Evolutionary conservation across 2,888 invertebrate species (phyloP).

Genomic region (Cosmopolites sordidus): DNA sequence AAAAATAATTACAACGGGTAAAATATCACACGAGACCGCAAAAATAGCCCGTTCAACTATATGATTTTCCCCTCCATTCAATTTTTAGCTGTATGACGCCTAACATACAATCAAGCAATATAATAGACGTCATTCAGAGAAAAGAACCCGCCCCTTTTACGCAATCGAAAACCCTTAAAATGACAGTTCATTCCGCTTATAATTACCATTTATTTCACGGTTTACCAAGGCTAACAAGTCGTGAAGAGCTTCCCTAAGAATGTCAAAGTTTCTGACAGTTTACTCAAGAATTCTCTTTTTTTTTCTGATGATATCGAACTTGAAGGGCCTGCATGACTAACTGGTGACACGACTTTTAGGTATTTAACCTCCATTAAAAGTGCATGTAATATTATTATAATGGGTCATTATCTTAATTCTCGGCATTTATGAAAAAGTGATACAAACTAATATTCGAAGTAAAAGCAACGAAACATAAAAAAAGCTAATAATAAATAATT

Average conservation of each 20-base stretch:
- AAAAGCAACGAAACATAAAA: too few species aligned
- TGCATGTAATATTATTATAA: too few species aligned
- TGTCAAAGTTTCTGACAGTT: constrained; percentile 6
- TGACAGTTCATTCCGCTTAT: constrained; percentile 47
- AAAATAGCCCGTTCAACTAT: constrained; percentile 7
- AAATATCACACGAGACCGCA: background rate
- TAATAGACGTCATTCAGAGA: constrained; percentile 21
- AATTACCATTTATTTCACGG: constrained; percentile 49
- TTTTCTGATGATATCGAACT: background rate
- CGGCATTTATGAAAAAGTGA: too few species aligned
- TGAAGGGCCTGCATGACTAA: too few species aligned
- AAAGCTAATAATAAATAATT: too few species aligned
- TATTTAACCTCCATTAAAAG: too few species aligned
- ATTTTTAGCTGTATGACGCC: constrained; percentile 4
- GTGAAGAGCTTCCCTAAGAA: constrained; percentile 19
- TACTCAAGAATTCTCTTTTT: background rate
- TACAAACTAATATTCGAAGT: too few species aligned
- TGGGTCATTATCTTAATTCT: too few species aligned
- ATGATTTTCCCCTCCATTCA: constrained; percentile 8
- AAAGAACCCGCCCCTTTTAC: constrained; percentile 40
- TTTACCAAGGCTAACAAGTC: constrained; percentile 40
- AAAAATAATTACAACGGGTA: background rate
- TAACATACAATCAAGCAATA: constrained; percentile 13
- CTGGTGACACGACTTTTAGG: too few species aligned
- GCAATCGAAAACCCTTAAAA: constrained; percentile 45